Evolutionary conservation across 2,888 invertebrate species (phyloP).

Genomic region (Synanthedon andrenaeformis): DNA sequence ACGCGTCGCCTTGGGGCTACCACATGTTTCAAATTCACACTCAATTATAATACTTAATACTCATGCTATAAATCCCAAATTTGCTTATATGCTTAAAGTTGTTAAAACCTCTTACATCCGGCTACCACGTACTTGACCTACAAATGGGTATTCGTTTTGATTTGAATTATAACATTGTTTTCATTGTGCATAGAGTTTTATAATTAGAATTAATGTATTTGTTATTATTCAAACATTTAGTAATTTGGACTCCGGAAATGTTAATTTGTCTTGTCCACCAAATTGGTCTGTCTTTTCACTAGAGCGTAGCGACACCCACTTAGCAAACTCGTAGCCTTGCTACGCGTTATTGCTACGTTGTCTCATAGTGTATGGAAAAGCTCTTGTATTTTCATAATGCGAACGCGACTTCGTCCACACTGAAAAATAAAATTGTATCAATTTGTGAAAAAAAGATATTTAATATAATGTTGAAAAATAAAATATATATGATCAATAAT

Average conservation of each 20-base stretch:
- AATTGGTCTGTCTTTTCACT: background rate
- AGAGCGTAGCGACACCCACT: background rate
- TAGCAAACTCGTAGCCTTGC: background rate
- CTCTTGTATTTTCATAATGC: no score
- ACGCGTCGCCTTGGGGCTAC: background rate
- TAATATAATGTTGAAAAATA: no score
- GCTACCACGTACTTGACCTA: slow-evolving; percentile 35
- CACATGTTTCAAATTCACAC: no score
- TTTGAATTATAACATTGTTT: background rate
- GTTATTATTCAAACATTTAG: no score
- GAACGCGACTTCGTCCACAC: no score
- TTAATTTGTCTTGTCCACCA: background rate
- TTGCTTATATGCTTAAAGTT: background rate
- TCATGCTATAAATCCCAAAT: background rate
- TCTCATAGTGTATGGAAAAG: background rate
- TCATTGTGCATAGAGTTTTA: no score
- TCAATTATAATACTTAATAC: no score
- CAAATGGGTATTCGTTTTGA: slow-evolving; percentile 21
- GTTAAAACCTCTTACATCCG: slow-evolving; percentile 6
- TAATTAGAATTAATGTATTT: no score
- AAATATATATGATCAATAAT: no score
- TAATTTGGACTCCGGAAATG: background rate
- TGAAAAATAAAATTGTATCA: no score
- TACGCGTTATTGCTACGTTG: background rate
- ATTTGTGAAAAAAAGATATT: no score